phyloP scores from a whole-genome alignment of 2,888 invertebrate species.

The Gerris lacustris region DNA sequence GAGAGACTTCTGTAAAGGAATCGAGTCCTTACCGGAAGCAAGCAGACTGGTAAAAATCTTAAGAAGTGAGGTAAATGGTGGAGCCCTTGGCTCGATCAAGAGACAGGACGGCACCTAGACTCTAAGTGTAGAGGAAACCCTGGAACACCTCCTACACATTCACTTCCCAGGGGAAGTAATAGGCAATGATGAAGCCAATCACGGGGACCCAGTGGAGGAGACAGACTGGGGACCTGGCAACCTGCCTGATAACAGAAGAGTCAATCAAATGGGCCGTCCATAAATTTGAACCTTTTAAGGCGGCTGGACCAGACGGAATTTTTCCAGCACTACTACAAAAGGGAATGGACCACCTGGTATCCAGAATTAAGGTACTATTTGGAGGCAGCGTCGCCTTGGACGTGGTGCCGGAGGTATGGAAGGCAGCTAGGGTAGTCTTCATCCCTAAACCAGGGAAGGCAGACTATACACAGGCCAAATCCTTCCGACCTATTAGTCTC shows the following conservation, averaged over 20 bases:
- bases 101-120: neutral
- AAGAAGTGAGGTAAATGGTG: neutral
- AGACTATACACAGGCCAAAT: neutral
- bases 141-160: neutral
- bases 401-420: neutral
- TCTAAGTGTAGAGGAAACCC: neutral
- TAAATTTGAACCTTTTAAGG: neutral
- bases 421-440: too few species aligned
- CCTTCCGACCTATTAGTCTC: neutral
- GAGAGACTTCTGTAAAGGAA: neutral
- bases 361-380: neutral
- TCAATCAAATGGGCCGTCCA: neutral
- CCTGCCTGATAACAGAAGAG: too few species aligned
- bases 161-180: too few species aligned
- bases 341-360: neutral
- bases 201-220: too few species aligned
- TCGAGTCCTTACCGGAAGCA: neutral
- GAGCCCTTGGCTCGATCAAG: neutral
- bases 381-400: neutral
- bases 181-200: too few species aligned
- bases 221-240: too few species aligned
- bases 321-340: neutral
- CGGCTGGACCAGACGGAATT: neutral
- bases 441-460: neutral
- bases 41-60: neutral